A percentile compares a stretch with the other conserved stretches of the same genome.
Evolutionary conservation across 2,888 invertebrate genomes (phyloP).

Genomic region (Archips crataeganus): DNA sequence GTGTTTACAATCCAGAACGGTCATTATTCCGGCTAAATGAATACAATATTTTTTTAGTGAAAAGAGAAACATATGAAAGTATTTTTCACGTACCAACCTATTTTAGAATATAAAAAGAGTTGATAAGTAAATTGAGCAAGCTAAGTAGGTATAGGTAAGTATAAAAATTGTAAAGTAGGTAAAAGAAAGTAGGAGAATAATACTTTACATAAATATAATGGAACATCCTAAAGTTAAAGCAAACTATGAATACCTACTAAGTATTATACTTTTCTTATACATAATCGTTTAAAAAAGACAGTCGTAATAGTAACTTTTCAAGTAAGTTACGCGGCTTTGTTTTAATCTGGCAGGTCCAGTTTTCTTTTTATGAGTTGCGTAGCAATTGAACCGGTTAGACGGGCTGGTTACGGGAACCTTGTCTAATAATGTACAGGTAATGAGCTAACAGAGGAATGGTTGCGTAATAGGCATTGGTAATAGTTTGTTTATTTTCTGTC

Average conservation of each 20-base stretch:
- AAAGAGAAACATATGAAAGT: too few relatives aligned
- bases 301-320: not conserved
- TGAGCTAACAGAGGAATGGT: conserved; percentile 3
- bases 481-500: not conserved
- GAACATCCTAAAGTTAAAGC: too few relatives aligned
- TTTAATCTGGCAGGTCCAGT: conserved; percentile 24
- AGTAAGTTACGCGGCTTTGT: conserved; percentile 4
- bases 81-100: too few relatives aligned
- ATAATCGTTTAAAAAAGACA: not conserved
- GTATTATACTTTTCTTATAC: too few relatives aligned
- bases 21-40: not conserved
- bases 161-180: too few relatives aligned
- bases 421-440: conserved; percentile 28
- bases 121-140: too few relatives aligned
- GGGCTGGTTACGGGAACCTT: conserved; percentile 28
- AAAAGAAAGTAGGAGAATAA: too few relatives aligned
- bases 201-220: too few relatives aligned
- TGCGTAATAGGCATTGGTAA: conserved; percentile 9
- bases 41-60: too few relatives aligned
- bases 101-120: too few relatives aligned
- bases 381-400: conserved; percentile 15
- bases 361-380: conserved; percentile 31
- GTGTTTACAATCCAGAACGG: not conserved
- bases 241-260: too few relatives aligned
- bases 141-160: too few relatives aligned